phyloP scores from a whole-genome alignment of 2,888 invertebrate species.

The Autographa gamma region DNA sequence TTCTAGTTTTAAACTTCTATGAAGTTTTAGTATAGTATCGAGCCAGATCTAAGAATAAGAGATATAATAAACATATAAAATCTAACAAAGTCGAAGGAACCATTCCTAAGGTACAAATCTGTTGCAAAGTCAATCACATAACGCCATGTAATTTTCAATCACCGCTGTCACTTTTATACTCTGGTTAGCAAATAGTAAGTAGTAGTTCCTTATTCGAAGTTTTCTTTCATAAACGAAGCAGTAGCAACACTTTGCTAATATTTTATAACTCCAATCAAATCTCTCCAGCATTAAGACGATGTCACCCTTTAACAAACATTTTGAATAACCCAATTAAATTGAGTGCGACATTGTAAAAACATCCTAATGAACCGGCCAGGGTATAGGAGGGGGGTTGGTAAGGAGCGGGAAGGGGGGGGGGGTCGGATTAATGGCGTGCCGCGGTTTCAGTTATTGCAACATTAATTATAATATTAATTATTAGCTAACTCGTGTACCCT shows the following conservation, averaged over 20 bases:
- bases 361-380: slow-evolving; percentile 50
- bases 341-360: slow-evolving; percentile 62
- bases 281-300: slow-evolving; percentile 34
- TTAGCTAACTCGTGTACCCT: slow-evolving; percentile 85
- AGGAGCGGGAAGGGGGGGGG: slow-evolving; percentile 16
- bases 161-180: background rate
- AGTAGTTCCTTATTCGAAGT: background rate
- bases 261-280: slow-evolving; percentile 34
- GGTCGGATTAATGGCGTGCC: slow-evolving; percentile 64
- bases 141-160: too few species aligned
- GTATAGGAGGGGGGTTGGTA: slow-evolving; percentile 15
- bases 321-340: slow-evolving; percentile 56
- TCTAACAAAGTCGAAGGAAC: too few species aligned
- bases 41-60: too few species aligned
- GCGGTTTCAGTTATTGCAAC: slow-evolving; percentile 81
- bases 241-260: slow-evolving; percentile 2
- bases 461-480: slow-evolving; percentile 89
- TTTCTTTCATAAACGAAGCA: background rate
- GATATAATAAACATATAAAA: too few species aligned
- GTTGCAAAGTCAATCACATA: too few species aligned
- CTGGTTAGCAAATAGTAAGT: background rate
- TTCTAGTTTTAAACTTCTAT: too few species aligned
- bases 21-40: too few species aligned
- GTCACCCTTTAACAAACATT: slow-evolving; percentile 48
- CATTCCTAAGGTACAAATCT: too few species aligned